Conservation (phyloP, 2,888 invertebrate genomes). For the Lacanobia oleracea region DNA sequence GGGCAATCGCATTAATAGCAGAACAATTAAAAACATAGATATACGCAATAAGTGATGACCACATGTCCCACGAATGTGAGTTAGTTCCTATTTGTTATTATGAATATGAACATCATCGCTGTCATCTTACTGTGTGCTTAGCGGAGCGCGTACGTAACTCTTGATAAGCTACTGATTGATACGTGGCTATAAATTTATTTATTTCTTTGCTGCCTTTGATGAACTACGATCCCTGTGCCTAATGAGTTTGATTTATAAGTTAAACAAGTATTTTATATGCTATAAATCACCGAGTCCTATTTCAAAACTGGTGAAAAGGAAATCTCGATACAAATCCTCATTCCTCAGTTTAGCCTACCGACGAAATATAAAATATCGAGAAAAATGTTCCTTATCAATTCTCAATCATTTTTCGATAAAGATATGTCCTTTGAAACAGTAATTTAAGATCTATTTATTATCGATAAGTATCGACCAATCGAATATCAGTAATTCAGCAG, state of each 20-base stretch:
- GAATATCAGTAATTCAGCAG: constrained; percentile 38
- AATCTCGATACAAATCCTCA: constrained; percentile 3
- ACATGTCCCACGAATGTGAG: constrained; percentile 67
- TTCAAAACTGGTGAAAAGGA: constrained; percentile 19
- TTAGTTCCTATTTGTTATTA: constrained; percentile 67
- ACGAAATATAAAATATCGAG: background rate
- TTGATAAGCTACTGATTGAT: constrained; percentile 69
- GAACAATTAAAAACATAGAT: constrained; percentile 69
- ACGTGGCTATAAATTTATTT: constrained; percentile 52
- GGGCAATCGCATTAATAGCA: constrained; percentile 69
- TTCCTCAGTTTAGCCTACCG: background rate
- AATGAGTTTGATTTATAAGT: constrained; percentile 35
- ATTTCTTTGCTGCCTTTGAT: constrained; percentile 38
- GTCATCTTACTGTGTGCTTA: constrained; percentile 51
- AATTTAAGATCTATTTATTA: constrained; percentile 39
- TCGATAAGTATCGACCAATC: constrained; percentile 37
- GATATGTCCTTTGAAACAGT: constrained; percentile 5
- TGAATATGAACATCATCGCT: constrained; percentile 52
- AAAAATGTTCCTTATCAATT: constrained; percentile 11
- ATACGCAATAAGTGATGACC: constrained; percentile 73
- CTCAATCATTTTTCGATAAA: constrained; percentile 19
- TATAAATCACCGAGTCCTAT: constrained; percentile 25
- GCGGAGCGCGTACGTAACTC: constrained; percentile 48
- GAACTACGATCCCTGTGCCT: constrained; percentile 20
- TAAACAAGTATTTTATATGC: constrained; percentile 16